Percentiles rank a stretch among this genome's conserved stretches.
Evolutionary conservation across 2,113 vertebrate genomes (phyloP).

Genomic region (Muscicapa adusta): DNA sequence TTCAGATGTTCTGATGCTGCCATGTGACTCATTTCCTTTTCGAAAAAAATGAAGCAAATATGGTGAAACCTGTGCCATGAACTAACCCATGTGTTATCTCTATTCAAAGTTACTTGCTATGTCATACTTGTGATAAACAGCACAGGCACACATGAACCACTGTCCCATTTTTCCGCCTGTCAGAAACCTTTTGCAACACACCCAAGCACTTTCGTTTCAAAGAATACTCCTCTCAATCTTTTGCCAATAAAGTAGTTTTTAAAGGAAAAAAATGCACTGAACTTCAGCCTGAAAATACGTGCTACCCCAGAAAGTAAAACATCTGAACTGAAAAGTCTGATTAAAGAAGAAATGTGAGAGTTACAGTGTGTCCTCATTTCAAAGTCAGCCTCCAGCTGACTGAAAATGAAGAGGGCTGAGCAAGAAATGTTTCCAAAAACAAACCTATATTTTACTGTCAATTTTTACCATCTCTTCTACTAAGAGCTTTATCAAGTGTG

Average conservation of each 20-base stretch:
- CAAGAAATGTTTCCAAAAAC: not conserved
- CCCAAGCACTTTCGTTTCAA: not conserved
- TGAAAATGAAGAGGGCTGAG: not conserved
- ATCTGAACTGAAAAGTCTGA: not conserved
- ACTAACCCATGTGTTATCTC: not conserved
- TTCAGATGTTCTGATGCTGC: not conserved
- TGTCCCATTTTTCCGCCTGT: accelerated
- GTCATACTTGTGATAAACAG: not conserved
- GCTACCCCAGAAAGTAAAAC: not conserved
- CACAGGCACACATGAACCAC: accelerated
- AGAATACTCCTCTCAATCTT: not conserved
- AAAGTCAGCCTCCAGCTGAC: not conserved
- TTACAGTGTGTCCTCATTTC: not conserved
- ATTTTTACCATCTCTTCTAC: not conserved
- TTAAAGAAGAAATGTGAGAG: not conserved
- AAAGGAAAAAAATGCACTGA: not conserved
- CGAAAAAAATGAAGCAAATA: not conserved
- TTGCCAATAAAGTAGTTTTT: not conserved
- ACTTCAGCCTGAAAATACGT: not conserved
- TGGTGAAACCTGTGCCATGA: not conserved
- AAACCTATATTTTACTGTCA: not conserved
- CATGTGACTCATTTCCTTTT: not conserved
- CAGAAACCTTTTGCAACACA: not conserved
- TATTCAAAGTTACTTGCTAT: not conserved
- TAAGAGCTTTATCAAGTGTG: not conserved